A percentile compares a stretch with the other conserved stretches of the same genome.
phyloP scores from a whole-genome alignment of 2,797 vertebrate genomes.

The Gadopsis bispinosus region DNA sequence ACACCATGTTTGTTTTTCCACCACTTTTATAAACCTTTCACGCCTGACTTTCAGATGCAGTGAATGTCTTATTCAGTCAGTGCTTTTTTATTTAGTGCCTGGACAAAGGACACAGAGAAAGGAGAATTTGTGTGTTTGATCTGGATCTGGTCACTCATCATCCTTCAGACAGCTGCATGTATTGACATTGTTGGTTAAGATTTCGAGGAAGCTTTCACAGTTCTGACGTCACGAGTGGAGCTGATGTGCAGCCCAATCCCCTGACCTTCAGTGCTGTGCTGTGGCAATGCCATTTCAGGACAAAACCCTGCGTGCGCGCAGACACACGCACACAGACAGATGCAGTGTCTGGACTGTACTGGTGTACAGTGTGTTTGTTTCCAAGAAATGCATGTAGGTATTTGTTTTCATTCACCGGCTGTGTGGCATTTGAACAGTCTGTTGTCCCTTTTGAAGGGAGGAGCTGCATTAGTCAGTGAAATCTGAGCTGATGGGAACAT shows the following conservation, averaged over 20 bases:
- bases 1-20: background rate
- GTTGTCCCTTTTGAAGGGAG: constrained; percentile 21
- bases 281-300: constrained; percentile 32
- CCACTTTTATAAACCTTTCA: background rate
- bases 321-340: constrained; percentile 1
- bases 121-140: background rate
- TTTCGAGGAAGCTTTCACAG: constrained; percentile 26
- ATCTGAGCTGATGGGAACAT: constrained; percentile 53
- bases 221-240: constrained; percentile 16
- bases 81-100: background rate
- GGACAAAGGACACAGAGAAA: background rate
- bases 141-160: background rate
- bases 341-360: constrained; percentile 26
- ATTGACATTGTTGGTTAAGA: constrained; percentile 11
- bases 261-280: constrained; percentile 43
- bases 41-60: background rate
- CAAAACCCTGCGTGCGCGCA: constrained; percentile 2
- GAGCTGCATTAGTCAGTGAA: constrained; percentile 55
- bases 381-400: constrained; percentile 55
- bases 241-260: background rate
- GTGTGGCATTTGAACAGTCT: constrained; percentile 34
- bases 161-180: background rate
- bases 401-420: constrained; percentile 58
- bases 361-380: constrained; percentile 58
- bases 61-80: background rate